These are phyloP conservation scores for Pediacus dermestoides DNA, from an alignment of 2,888 invertebrate species.

Conservation along the genomic window DNA sequence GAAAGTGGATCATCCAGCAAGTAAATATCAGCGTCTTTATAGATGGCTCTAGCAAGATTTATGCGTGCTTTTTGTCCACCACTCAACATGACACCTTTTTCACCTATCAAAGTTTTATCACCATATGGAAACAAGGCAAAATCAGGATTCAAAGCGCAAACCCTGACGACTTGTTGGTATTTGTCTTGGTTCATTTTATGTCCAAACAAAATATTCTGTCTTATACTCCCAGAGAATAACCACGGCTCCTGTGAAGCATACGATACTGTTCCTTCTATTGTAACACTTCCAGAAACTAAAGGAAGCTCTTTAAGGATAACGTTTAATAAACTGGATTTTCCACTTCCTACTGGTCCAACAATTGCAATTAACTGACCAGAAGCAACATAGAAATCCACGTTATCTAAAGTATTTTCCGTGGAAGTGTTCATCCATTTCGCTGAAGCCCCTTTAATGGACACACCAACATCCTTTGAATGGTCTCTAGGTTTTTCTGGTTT, in stretches of 20 bases:
- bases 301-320: conserved; percentile 68
- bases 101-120: conserved; percentile 73
- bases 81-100: conserved; percentile 66
- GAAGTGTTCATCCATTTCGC: conserved; percentile 59
- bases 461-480: conserved; percentile 40
- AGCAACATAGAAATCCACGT: conserved; percentile 60
- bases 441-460: conserved; percentile 57
- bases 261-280: conserved; percentile 63
- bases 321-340: conserved; percentile 56
- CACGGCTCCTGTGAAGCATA: conserved; percentile 84
- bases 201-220: conserved; percentile 89
- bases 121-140: conserved; percentile 69
- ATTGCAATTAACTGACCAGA: conserved; percentile 49
- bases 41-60: conserved; percentile 77
- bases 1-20: conserved; percentile 84
- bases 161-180: conserved; percentile 63
- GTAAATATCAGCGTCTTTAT: conserved; percentile 78
- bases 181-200: conserved; percentile 63
- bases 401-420: too few species aligned
- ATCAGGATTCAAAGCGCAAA: conserved; percentile 68
- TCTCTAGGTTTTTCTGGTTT: conserved; percentile 54
- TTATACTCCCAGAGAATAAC: conserved; percentile 75
- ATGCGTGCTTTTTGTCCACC: conserved; percentile 84
- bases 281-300: conserved; percentile 58
- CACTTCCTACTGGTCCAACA: conserved; percentile 58